Conservation (phyloP, 2,113 vertebrate species). For the Pardalotus punctatus region DNA sequence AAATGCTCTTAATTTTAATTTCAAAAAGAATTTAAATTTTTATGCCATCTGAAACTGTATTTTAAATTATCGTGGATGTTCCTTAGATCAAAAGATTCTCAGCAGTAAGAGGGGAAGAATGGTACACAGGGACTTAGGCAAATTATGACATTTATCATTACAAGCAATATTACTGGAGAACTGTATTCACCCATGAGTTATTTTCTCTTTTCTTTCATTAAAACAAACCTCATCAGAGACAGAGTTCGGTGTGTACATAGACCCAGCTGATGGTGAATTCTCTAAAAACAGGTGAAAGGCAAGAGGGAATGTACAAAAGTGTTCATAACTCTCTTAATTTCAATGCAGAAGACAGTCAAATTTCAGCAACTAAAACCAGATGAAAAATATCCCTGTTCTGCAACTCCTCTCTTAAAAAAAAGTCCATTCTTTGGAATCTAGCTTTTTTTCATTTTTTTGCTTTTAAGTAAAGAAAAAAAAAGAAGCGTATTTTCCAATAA, state of each 20-base stretch:
- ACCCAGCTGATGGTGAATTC: not conserved
- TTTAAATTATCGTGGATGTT: not conserved
- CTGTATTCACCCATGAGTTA: not conserved
- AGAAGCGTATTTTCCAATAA: not conserved
- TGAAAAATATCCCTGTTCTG: not conserved
- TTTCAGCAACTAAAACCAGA: not conserved
- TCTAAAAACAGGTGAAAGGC: not conserved
- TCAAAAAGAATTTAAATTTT: constrained; percentile 1
- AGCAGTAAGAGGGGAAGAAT: not conserved
- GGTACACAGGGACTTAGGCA: not conserved
- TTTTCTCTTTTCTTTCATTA: not conserved
- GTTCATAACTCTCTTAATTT: not conserved
- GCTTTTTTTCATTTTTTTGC: not conserved
- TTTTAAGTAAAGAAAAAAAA: not conserved
- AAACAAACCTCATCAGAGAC: not conserved
- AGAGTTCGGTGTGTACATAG: not conserved
- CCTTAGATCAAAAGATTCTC: not conserved
- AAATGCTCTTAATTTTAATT: constrained; percentile 27
- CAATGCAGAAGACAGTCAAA: not conserved
- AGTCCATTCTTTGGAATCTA: not conserved
- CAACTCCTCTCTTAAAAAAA: not conserved
- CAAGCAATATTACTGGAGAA: not conserved
- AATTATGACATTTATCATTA: constrained; percentile 3
- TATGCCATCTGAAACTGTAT: not conserved
- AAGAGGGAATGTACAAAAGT: not conserved